phyloP scores from a whole-genome alignment of 2,797 vertebrate species.

The Ptychadena robeensis region DNA sequence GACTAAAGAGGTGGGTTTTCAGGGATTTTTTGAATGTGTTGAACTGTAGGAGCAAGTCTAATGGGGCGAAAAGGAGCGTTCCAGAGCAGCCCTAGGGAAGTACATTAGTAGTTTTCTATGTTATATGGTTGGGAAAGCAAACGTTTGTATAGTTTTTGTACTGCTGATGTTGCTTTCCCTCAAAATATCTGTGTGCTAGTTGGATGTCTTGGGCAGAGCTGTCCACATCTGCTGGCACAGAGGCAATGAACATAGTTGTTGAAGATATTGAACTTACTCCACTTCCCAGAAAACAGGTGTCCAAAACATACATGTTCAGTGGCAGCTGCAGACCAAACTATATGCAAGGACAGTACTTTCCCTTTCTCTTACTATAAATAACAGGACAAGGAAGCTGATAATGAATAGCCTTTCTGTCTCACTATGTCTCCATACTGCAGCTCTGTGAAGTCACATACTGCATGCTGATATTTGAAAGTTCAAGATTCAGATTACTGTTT shows the following conservation, averaged over 20 bases:
- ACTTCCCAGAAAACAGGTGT: slow-evolving; percentile 35
- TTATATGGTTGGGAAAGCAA: neutral
- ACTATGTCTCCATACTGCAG: too few relatives aligned
- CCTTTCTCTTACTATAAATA: neutral
- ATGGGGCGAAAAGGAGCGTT: too few relatives aligned
- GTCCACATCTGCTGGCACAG: slow-evolving; percentile 13
- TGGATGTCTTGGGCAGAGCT: slow-evolving; percentile 28
- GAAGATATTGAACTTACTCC: slow-evolving; percentile 46
- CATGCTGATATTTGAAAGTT: too few relatives aligned
- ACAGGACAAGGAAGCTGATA: neutral
- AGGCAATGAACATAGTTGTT: slow-evolving; percentile 34
- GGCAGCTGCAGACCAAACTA: slow-evolving; percentile 3
- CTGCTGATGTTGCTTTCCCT: neutral
- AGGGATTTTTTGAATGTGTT: too few relatives aligned
- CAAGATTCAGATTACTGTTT: too few relatives aligned
- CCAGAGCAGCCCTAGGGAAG: too few relatives aligned
- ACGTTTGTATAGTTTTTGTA: neutral
- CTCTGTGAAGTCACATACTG: too few relatives aligned
- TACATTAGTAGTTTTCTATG: neutral
- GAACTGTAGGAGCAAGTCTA: too few relatives aligned
- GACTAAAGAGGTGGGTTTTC: too few relatives aligned
- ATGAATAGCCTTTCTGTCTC: neutral
- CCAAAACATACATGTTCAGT: slow-evolving; percentile 29
- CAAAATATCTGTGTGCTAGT: slow-evolving; percentile 1
- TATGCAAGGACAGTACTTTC: neutral